Evolutionary conservation across 2,888 invertebrate species (phyloP), one percentile per base, ranked within the genome.

Genomic region (Lycocerus yunnanus): DNA sequence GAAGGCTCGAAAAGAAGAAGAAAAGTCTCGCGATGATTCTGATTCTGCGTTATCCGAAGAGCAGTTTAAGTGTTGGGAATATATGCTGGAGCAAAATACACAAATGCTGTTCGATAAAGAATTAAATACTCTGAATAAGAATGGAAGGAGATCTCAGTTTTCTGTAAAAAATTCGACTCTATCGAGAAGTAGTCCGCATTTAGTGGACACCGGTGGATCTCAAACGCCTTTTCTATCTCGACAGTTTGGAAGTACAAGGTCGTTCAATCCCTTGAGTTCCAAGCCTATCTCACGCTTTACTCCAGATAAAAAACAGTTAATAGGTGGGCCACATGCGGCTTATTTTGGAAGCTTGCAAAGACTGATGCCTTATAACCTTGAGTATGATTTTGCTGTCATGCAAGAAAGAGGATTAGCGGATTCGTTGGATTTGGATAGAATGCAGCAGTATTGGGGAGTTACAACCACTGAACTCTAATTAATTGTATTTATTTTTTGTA

Each of bases 61-160:
- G 84, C 96, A 96, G 84, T 95, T 95, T 83, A 94, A 95, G 84
- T 96, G 96, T 84, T 96, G 96, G 96, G 96, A 96, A 82, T 96
- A 96, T 82, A 96, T 96, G 95, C 86, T 96, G 66, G 96, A 96
- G 84, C 95, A 96, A 85, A 96, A 96, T 82, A 96, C 96, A 0
- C 96, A 96, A 84, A 88, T 96, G 84, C 84, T 96, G 1, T 96
- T 96, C 82, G 95, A 96, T 85, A 95, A 95, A 84, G 96, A 96
- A 85, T 86, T 96, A 67, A 95, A 96, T 82, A 94, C 95, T 43
- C 87, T 95, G 61, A 91, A 93, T 0, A 91, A 91, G 83, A 91
- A 91, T 0, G 88, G 88, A 73, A 90, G 91, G 15, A 89, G 89
- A 80, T 85, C 86, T 58, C 89, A 90, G 0, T 88, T 89, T 80